Evolutionary conservation across 2,888 invertebrate genomes (phyloP), one percentile per base, ranked within the genome.

Genomic region (Tenthredo notha): DNA sequence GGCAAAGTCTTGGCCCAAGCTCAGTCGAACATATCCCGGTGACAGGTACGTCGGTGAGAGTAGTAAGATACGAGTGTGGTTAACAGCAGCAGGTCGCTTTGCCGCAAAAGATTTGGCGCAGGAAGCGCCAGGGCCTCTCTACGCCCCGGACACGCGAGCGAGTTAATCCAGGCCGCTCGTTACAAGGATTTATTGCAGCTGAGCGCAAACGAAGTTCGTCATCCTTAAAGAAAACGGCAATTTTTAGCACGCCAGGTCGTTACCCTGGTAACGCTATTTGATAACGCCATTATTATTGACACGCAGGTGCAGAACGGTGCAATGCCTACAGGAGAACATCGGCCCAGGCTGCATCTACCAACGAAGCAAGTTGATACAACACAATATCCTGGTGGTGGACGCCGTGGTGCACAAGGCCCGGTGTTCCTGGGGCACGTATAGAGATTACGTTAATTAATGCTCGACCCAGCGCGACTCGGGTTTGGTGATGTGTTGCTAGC

Each of bases 401-500:
- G 75, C 15, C 33, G 33, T 15, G 58, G n/a, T 80, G 80, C 40
- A 50, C 77, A 25, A 29, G 37, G 61, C 80, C 80, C 61, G 87
- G 87, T 87, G 88, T 89, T 88, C 86, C 85, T 87, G 85, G 87
- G 87, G 90, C 92, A 91, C 91, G 90, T 90, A 90, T 90, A 85
- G 88, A 91, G 92, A 92, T 92, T 92, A 91, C 87, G 87, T 89
- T 92, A 92, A 92, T 92, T 92, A 92, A 92, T 92, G 92, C 90
- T 88, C 88, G 85, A 85, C 86, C 84, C 86, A 88, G 87, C 88
- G 87, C 47, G 85, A 86, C 86, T 88, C 85, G 88, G 85, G 87
- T 88, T 89, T 87, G 88, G 88, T 90, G 91, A 90, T 90, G 90
- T 87, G 89, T 89, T 86, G 84, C 84, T 58, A 89, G 89, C 88